These are phyloP conservation scores for Tarsius wallacei DNA, from an alignment of 2,797 vertebrate genomes.

Conservation along the genomic window DNA sequence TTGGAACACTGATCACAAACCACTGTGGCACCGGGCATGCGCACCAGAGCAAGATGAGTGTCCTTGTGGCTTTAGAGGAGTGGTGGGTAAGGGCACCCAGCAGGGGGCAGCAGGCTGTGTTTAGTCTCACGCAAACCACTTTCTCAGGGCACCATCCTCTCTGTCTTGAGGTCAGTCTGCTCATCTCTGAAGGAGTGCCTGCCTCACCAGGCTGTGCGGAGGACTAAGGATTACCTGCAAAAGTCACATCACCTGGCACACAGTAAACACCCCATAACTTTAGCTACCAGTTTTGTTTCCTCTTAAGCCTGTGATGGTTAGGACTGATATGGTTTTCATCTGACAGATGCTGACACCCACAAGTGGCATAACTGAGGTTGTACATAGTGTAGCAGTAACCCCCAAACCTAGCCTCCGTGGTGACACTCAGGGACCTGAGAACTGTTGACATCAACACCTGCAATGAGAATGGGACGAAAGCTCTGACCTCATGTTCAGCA, in stretches of 20 bases:
- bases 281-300: background rate
- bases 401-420: background rate
- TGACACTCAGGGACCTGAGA: background rate
- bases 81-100: background rate
- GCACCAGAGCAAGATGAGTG: fast-evolving
- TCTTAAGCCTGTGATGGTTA: background rate
- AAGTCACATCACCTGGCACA: background rate
- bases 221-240: background rate
- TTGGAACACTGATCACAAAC: background rate
- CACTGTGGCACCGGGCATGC: fast-evolving
- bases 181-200: background rate
- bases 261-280: background rate
- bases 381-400: background rate
- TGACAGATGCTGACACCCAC: background rate
- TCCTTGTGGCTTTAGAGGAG: fast-evolving
- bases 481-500: background rate
- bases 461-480: background rate
- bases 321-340: background rate
- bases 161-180: too few relatives aligned
- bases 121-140: background rate
- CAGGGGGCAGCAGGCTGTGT: background rate
- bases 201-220: fast-evolving
- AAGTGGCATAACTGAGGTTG: background rate
- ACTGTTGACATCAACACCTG: background rate
- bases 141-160: too few relatives aligned